These are phyloP conservation scores for Notolepis coatsorum DNA, from an alignment of 2,797 vertebrate species.

Conservation along the genomic window DNA sequence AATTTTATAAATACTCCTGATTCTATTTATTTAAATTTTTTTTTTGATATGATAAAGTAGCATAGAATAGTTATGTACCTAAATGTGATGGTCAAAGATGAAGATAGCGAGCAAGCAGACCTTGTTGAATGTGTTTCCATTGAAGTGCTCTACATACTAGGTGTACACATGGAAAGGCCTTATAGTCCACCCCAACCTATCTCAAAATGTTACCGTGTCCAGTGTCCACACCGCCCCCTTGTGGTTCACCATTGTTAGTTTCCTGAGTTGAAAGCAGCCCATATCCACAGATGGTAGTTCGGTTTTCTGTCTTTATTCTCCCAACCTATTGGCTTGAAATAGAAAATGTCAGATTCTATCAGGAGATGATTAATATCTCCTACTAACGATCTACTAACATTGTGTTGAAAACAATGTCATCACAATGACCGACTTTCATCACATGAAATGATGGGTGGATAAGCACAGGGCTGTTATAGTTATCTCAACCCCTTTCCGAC, in stretches of 20 bases:
- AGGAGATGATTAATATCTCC: not conserved
- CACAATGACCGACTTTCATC: constrained; percentile 7
- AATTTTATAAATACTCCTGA: constrained; percentile 28
- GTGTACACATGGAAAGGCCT: constrained; percentile 2
- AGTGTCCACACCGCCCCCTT: constrained; percentile 26
- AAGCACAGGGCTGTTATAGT: constrained; percentile 33
- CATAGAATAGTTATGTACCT: constrained; percentile 7
- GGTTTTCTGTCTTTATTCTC: not conserved
- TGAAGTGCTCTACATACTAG: constrained; percentile 33
- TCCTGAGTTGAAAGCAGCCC: not conserved
- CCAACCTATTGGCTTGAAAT: not conserved
- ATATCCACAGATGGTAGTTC: not conserved
- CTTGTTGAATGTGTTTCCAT: constrained; percentile 56
- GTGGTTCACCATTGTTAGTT: constrained; percentile 8
- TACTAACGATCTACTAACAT: too few relatives aligned
- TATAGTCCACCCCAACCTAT: not conserved
- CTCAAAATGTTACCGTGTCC: not conserved
- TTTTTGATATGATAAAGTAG: constrained; percentile 11
- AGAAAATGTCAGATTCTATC: constrained; percentile 1
- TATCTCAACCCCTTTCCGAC: not conserved
- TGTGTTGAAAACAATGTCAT: not conserved
- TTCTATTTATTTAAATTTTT: constrained; percentile 49
- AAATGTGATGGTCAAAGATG: not conserved
- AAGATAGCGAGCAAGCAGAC: constrained; percentile 43
- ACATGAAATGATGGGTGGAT: constrained; percentile 7